Evolutionary conservation across 2,113 vertebrate genomes (phyloP).

Genomic region (Bufo gargarizans): DNA sequence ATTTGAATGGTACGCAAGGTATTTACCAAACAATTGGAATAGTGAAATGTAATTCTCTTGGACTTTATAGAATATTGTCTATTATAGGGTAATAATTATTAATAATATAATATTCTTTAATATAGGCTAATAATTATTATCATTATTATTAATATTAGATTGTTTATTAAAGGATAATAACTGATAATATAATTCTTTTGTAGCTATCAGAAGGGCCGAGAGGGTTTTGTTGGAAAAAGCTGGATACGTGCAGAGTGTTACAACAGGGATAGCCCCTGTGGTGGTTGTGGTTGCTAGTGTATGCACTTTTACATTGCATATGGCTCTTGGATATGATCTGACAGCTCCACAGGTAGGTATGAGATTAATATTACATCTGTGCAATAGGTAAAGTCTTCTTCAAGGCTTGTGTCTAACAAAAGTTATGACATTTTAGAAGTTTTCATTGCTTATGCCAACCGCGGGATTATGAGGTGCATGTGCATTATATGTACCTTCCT

Average conservation of each 20-base stretch:
- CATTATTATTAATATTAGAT: too few relatives aligned
- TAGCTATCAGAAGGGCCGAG: conserved; percentile 77
- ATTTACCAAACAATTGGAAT: neutral
- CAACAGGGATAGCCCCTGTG: conserved; percentile 75
- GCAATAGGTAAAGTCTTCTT: neutral
- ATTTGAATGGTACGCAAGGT: neutral
- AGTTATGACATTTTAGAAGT: neutral
- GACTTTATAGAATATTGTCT: too few relatives aligned
- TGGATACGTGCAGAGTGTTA: conserved; percentile 76
- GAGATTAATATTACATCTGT: neutral
- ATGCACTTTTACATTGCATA: conserved; percentile 81
- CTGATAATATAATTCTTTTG: neutral
- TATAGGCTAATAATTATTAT: too few relatives aligned
- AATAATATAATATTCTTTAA: too few relatives aligned
- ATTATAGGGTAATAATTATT: too few relatives aligned
- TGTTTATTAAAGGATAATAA: too few relatives aligned
- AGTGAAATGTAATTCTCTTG: too few relatives aligned
- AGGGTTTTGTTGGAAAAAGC: conserved; percentile 73
- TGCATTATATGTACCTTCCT: too few relatives aligned
- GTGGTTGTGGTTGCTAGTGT: conserved; percentile 78
- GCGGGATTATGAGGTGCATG: too few relatives aligned
- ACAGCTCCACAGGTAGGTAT: conserved; percentile 76
- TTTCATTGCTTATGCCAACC: neutral
- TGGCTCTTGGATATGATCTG: conserved; percentile 78
- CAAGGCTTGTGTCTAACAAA: neutral